Evolutionary conservation across 2,888 invertebrate species (phyloP).

Genomic region (Andrena praecox): DNA sequence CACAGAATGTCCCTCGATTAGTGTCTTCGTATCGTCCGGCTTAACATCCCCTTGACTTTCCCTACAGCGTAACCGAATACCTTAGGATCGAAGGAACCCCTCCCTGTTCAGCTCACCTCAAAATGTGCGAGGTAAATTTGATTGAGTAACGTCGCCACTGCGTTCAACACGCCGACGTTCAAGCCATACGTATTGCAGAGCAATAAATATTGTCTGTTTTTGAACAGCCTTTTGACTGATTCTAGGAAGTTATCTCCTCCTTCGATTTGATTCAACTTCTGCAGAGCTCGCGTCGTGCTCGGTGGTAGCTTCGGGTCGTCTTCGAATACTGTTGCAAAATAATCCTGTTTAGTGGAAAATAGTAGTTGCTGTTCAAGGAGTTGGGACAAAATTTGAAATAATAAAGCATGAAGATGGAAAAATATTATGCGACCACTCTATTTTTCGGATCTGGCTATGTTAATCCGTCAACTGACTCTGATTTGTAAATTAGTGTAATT

Average conservation of each 20-base stretch:
- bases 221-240: slow-evolving; percentile 86
- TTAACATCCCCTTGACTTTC: neutral
- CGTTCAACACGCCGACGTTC: slow-evolving; percentile 91
- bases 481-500: too few species aligned
- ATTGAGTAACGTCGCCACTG: slow-evolving; percentile 88
- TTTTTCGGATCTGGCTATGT: too few species aligned
- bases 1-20: neutral
- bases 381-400: too few species aligned
- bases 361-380: too few species aligned
- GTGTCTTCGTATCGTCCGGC: neutral
- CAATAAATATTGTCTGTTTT: slow-evolving; percentile 86
- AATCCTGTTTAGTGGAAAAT: too few species aligned
- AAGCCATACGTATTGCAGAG: slow-evolving; percentile 89
- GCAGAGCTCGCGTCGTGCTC: slow-evolving; percentile 82
- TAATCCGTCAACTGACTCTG: too few species aligned
- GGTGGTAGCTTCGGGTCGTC: slow-evolving; percentile 87
- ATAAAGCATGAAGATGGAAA: too few species aligned
- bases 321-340: slow-evolving; percentile 86
- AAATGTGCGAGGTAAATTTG: slow-evolving; percentile 84
- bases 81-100: neutral
- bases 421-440: too few species aligned
- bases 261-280: slow-evolving; percentile 67
- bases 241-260: slow-evolving; percentile 67
- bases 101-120: slow-evolving; percentile 78
- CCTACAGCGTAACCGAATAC: neutral